Percentiles rank a stretch among this genome's conserved stretches.
Conservation (phyloP, 2,113 vertebrate species). For the Sylvilagus bachmani region DNA sequence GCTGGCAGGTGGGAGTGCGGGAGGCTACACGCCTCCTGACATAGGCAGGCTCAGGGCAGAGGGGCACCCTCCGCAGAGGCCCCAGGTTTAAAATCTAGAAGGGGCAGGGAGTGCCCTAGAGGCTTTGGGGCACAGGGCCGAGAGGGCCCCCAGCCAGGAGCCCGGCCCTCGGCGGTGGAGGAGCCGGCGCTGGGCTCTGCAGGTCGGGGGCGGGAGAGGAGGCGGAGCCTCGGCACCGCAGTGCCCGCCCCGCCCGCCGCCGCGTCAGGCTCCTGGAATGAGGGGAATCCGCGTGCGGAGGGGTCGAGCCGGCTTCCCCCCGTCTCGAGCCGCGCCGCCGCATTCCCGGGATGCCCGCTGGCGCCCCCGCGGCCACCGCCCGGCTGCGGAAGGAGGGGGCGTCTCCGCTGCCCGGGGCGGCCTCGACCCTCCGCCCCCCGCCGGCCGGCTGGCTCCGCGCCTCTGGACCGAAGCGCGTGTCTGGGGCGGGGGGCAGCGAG, state of each 20-base stretch:
- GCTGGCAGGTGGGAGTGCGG: constrained; percentile 4
- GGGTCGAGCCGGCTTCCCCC: constrained; percentile 50
- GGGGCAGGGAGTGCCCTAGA: background rate
- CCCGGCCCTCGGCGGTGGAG: background rate
- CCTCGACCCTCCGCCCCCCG: background rate
- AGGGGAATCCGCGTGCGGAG: constrained; percentile 76
- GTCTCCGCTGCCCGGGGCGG: background rate
- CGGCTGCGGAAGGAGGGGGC: constrained; percentile 63
- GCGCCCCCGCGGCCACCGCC: constrained; percentile 67
- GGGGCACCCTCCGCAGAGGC: background rate
- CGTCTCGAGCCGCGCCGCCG: background rate
- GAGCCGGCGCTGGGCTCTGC: rapidly evolving
- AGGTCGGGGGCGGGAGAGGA: rapidly evolving
- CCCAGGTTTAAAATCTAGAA: background rate
- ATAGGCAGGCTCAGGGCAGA: background rate
- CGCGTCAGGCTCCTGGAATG: constrained; percentile 73
- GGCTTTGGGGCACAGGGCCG: background rate
- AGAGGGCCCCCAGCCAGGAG: background rate
- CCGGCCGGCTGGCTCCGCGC: background rate
- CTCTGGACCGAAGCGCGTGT: background rate
- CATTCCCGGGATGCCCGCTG: constrained; percentile 81
- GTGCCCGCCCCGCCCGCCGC: background rate
- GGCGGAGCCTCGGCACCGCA: constrained; percentile 30
- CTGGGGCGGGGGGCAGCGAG: background rate
- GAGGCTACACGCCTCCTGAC: background rate